Conservation (phyloP, 2,113 vertebrate species). For the Opisthocomus hoazin region DNA sequence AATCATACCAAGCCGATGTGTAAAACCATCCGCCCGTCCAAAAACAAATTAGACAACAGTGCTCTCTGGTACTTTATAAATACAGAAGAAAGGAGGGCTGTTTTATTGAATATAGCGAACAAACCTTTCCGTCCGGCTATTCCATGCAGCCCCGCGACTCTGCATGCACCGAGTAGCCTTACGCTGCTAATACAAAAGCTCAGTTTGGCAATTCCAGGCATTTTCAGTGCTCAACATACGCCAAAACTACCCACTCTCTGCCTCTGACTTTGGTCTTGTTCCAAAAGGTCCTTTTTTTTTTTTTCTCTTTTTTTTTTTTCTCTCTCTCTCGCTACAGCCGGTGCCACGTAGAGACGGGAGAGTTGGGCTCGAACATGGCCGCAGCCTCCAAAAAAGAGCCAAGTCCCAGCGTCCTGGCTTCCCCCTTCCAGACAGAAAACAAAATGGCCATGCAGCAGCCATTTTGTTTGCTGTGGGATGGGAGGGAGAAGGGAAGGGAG, state of each 20-base stretch:
- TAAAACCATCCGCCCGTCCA: conserved; percentile 48
- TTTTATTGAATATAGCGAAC: conserved; percentile 51
- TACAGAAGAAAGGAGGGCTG: conserved; percentile 41
- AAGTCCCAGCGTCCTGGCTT: conserved; percentile 48
- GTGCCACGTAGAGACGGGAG: conserved; percentile 59
- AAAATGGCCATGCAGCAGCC: conserved; percentile 67
- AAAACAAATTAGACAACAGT: conserved; percentile 53
- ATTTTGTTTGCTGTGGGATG: conserved; percentile 61
- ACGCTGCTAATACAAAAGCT: conserved; percentile 58
- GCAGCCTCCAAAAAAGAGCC: conserved; percentile 50
- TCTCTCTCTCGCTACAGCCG: not conserved
- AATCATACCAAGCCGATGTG: conserved; percentile 52
- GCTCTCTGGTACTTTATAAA: conserved; percentile 50
- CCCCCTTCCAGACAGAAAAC: conserved; percentile 41
- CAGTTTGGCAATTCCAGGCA: conserved; percentile 62
- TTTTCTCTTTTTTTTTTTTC: no score
- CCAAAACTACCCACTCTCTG: conserved; percentile 68
- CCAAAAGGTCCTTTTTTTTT: conserved; percentile 52
- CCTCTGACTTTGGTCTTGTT: conserved; percentile 54
- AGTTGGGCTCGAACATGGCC: conserved; percentile 44
- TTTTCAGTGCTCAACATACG: conserved; percentile 53
- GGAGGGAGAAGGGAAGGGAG: conserved; percentile 54
- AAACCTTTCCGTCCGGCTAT: conserved; percentile 56
- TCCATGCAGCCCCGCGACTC: conserved; percentile 42
- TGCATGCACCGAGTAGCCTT: conserved; percentile 26